Evolutionary conservation across 2,797 vertebrate genomes (phyloP).

Genomic region (Darevskia nairensis): DNA sequence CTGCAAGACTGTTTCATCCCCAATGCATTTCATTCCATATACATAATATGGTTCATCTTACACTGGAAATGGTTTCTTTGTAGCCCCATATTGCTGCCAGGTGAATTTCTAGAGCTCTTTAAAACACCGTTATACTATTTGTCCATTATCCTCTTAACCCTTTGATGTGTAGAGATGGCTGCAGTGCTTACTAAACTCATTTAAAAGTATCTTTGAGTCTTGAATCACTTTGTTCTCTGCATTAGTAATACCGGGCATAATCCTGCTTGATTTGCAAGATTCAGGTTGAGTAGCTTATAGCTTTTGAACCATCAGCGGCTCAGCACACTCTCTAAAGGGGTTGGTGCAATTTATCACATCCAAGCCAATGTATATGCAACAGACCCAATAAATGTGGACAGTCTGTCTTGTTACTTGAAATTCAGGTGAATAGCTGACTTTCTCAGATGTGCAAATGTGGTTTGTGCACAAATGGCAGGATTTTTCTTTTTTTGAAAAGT

Average conservation of each 20-base stretch:
- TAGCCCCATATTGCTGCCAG: constrained; percentile 67
- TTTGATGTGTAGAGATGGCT: constrained; percentile 76
- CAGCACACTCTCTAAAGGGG: constrained; percentile 65
- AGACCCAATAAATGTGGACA: constrained; percentile 62
- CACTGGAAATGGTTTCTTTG: constrained; percentile 69
- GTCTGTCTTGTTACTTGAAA: constrained; percentile 61
- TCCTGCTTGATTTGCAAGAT: constrained; percentile 77
- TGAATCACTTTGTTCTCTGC: constrained; percentile 76
- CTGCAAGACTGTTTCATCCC: constrained; percentile 32
- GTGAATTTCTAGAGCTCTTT: constrained; percentile 72
- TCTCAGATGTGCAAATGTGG: constrained; percentile 63
- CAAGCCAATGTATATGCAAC: constrained; percentile 67
- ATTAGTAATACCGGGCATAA: constrained; percentile 76
- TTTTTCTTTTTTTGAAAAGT: constrained; percentile 10
- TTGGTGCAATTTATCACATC: constrained; percentile 71
- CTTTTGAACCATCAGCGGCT: constrained; percentile 73
- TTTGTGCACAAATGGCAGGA: constrained; percentile 56
- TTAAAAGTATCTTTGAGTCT: constrained; percentile 74
- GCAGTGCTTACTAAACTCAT: constrained; percentile 76
- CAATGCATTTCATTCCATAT: constrained; percentile 70
- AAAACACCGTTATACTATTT: constrained; percentile 74
- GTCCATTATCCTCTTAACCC: constrained; percentile 77
- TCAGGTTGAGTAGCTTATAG: constrained; percentile 75
- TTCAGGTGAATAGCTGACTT: constrained; percentile 45
- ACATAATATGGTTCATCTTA: constrained; percentile 66